phyloP scores from a whole-genome alignment of 2,113 vertebrate species.

The Elanoides forficatus region DNA sequence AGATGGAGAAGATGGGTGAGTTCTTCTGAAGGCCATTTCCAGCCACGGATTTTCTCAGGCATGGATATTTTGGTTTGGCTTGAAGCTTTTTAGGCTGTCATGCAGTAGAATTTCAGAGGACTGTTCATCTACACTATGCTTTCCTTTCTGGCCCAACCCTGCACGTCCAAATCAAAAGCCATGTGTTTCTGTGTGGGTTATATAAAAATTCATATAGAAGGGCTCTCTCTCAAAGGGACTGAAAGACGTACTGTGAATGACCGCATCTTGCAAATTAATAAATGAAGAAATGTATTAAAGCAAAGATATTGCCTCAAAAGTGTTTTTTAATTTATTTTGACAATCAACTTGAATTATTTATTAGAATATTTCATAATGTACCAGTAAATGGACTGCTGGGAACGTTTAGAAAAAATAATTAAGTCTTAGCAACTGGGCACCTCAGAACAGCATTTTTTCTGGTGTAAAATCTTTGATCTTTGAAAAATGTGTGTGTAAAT shows the following conservation, averaged over 20 bases:
- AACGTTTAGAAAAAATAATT: slow-evolving; percentile 7
- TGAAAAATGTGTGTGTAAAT: fast-evolving
- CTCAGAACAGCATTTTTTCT: background rate
- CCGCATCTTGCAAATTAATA: background rate
- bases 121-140: fast-evolving
- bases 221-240: background rate
- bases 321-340: slow-evolving; percentile 46
- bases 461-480: background rate
- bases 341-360: slow-evolving; percentile 55
- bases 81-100: background rate
- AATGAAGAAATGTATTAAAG: background rate
- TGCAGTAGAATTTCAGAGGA: background rate
- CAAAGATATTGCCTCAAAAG: slow-evolving; percentile 20
- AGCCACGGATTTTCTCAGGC: background rate
- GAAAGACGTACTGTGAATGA: background rate
- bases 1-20: background rate
- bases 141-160: background rate
- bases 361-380: slow-evolving; percentile 8
- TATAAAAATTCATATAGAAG: background rate
- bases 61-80: background rate
- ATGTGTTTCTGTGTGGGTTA: background rate
- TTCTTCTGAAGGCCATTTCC: background rate
- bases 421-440: background rate
- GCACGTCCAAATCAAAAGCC: fast-evolving
- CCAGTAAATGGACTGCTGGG: slow-evolving; percentile 49